These are phyloP conservation scores for Sinocyclocheilus maitianheensis DNA, from an alignment of 2,113 vertebrate species.

Conservation along the genomic window DNA sequence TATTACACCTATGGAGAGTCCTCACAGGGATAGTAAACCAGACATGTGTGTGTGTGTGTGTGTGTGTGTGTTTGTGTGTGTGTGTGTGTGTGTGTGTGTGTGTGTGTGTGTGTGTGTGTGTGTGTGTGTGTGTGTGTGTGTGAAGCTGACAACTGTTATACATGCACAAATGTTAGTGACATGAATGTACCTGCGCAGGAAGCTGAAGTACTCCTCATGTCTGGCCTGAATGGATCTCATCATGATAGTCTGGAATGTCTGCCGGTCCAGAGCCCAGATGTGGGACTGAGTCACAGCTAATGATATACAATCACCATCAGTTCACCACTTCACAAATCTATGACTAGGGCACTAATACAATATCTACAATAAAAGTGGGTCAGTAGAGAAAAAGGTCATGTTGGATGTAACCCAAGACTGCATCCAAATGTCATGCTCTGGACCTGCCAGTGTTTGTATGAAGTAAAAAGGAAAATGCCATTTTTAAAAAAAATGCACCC, in stretches of 20 bases:
- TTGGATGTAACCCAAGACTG: neutral
- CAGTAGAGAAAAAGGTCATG: neutral
- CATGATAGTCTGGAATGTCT: slow-evolving; percentile 80
- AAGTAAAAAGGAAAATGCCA: neutral
- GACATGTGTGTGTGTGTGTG: neutral
- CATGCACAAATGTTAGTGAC: slow-evolving; percentile 16
- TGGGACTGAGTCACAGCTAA: slow-evolving; percentile 75
- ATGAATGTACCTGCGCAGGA: slow-evolving; percentile 74
- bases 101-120: neutral
- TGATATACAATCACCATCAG: slow-evolving; percentile 22
- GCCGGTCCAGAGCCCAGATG: slow-evolving; percentile 79
- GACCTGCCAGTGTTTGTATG: neutral
- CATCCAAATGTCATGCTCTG: neutral
- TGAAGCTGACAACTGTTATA: neutral
- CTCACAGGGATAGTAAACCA: too few species aligned
- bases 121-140: neutral
- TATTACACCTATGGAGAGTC: too few species aligned
- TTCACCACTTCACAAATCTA: neutral
- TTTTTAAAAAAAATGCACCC: neutral
- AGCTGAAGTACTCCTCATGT: slow-evolving; percentile 79
- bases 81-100: neutral
- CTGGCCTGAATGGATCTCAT: slow-evolving; percentile 76
- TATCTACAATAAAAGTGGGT: slow-evolving; percentile 16
- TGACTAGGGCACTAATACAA: neutral
- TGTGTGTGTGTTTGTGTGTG: neutral